Base-by-base conservation (phyloP, 2,113 vertebrate genomes). In the Asarcornis scutulata region DNA sequence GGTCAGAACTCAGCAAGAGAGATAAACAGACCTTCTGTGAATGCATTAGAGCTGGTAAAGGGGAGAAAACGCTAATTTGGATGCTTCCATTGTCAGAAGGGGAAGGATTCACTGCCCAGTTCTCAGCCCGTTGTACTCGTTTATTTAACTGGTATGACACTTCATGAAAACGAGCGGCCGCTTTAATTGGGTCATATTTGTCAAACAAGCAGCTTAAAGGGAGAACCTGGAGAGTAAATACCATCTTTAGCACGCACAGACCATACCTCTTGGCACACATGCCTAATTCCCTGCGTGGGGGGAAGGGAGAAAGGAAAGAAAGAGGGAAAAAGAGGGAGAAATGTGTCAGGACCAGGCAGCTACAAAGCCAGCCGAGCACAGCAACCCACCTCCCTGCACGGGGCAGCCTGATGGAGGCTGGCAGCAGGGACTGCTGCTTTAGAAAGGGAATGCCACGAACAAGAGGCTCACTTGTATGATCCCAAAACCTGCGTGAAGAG, bases 171-270 rank as follows among this genome's bases (percentile, higher is more conserved):
- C 0, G 1, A 91, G 44, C 76, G 80, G 91, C 58, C 75, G 77
- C 46, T 91, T 94, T 94, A 94, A 97, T 85, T 69, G 96, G 93
- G 91, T 86, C 59, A 8, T 63, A 90, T 76, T 69, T 95, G 72
- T 88, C 85, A 94, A 96, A 89, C 11, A 87, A 91, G 21, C 29
- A 46, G 69, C 71, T 95, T 88, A 92, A 95, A 95, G 53, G 48
- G 27, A 88, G 38, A 93, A 55, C 29, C 69, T 74, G 74, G 55
- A 87, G 59, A 91, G 73, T 52, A 95, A 96, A 91, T 56, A 81
- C 74, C 72, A 36, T 63, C 83, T 66, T 87, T 21, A 83, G 56
- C 50, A 76, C 62, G 76, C 62, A 64, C 6, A 83, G 63, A 12
- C 50, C 66, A 25, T 31, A 76, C 13, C 44, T 93, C 71, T 83